These are phyloP conservation scores for Marmota flaviventris DNA, from an alignment of 2,113 vertebrate genomes.

Conservation along the genomic window DNA sequence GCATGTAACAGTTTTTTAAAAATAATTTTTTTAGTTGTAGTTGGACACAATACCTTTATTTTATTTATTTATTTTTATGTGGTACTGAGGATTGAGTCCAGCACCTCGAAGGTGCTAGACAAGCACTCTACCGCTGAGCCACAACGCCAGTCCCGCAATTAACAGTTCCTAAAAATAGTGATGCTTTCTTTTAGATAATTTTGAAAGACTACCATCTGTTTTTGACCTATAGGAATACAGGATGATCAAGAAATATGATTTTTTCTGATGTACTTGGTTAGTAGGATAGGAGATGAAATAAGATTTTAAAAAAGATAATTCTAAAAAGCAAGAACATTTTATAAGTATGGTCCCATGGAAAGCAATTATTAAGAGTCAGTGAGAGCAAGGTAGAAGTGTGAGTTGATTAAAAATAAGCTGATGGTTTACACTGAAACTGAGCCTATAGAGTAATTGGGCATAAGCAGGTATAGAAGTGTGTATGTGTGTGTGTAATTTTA, in stretches of 20 bases:
- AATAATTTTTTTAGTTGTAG: too few relatives aligned
- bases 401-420: slow-evolving; percentile 32
- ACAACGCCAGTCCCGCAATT: neutral
- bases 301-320: neutral
- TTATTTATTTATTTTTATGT: too few relatives aligned
- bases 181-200: neutral
- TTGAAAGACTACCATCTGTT: neutral
- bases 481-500: neutral
- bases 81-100: too few relatives aligned
- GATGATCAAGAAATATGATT: neutral
- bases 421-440: neutral
- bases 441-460: neutral
- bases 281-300: neutral
- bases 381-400: neutral
- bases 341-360: neutral
- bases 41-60: too few relatives aligned
- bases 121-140: too few relatives aligned
- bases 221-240: neutral
- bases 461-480: neutral
- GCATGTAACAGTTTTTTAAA: neutral
- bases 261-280: slow-evolving; percentile 21
- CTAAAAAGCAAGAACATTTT: neutral
- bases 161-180: neutral
- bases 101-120: too few relatives aligned
- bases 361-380: neutral